Conservation (phyloP, 2,888 invertebrate genomes). For the Morinoia aosen region DNA sequence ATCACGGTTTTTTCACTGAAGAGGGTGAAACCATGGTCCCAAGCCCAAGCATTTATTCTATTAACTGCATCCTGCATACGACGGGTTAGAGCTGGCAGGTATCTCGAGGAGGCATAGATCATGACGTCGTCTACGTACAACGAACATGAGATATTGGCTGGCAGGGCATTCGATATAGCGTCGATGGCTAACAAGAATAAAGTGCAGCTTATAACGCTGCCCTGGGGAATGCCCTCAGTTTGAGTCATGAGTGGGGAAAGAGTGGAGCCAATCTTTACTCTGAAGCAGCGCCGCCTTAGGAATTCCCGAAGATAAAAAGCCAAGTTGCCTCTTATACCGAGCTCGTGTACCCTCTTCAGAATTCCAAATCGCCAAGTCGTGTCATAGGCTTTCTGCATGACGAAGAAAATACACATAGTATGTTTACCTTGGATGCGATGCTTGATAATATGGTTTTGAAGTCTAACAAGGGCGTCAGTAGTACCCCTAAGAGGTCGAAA, state of each 20-base stretch:
- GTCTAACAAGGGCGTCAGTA: too few species aligned
- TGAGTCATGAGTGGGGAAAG: not conserved
- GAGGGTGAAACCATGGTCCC: too few species aligned
- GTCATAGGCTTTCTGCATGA: not conserved
- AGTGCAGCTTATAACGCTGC: conserved; percentile 3
- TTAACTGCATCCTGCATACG: too few species aligned
- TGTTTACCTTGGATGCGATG: not conserved
- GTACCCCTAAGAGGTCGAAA: too few species aligned
- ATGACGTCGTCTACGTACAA: too few species aligned
- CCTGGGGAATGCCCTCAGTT: not conserved
- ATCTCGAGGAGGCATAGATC: too few species aligned
- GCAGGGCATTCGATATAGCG: too few species aligned
- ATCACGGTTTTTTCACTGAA: too few species aligned
- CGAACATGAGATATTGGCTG: too few species aligned
- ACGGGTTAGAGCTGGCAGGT: too few species aligned
- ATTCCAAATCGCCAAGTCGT: not conserved
- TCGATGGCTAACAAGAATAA: not conserved
- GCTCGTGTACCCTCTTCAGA: not conserved
- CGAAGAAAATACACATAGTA: not conserved
- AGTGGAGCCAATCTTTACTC: not conserved
- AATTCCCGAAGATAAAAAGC: not conserved
- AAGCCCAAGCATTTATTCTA: too few species aligned
- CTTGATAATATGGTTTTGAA: too few species aligned
- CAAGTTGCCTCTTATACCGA: conserved; percentile 3
- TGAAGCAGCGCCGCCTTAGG: not conserved